Percentiles rank a stretch among this genome's conserved stretches.
Evolutionary conservation across 1,140 invertebrate species (phyloP).

Genomic region (Sycophaga agraensis): DNA sequence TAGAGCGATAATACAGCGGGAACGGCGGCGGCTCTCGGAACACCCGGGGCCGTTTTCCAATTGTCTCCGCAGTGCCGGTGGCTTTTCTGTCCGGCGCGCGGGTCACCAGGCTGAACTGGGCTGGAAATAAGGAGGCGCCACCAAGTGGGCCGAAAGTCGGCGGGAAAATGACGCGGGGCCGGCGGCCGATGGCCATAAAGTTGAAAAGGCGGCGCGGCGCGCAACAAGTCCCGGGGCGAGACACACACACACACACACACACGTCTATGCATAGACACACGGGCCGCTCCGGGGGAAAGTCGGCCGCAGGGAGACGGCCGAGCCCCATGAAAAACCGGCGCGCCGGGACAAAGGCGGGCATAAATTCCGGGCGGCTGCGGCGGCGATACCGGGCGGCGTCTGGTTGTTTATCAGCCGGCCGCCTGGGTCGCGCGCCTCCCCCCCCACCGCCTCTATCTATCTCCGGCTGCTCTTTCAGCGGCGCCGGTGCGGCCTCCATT

Average conservation of each 20-base stretch:
- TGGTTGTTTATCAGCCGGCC: constrained; percentile 42
- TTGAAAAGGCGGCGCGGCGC: too few relatives aligned
- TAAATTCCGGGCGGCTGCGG: constrained; percentile 37
- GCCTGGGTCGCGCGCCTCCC: background rate
- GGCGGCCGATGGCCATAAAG: too few relatives aligned
- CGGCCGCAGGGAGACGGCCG: background rate
- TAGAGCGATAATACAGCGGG: too few relatives aligned
- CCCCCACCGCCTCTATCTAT: background rate
- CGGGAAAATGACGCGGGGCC: too few relatives aligned
- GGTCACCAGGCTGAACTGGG: too few relatives aligned
- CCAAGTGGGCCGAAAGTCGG: too few relatives aligned
- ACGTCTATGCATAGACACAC: background rate
- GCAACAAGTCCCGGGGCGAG: too few relatives aligned
- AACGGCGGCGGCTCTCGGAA: too few relatives aligned
- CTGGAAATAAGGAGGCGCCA: too few relatives aligned
- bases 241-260: background rate
- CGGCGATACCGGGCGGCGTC: constrained; percentile 32
- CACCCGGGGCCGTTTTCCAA: too few relatives aligned
- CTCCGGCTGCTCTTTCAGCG: background rate
- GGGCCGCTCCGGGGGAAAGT: background rate
- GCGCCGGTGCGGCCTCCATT: background rate
- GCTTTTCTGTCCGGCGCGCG: too few relatives aligned
- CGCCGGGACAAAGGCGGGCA: constrained; percentile 33
- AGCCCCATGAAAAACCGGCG: constrained; percentile 43
- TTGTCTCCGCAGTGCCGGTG: too few relatives aligned